Conservation (phyloP, 2,888 invertebrate species). For the Agapostemon virescens region DNA sequence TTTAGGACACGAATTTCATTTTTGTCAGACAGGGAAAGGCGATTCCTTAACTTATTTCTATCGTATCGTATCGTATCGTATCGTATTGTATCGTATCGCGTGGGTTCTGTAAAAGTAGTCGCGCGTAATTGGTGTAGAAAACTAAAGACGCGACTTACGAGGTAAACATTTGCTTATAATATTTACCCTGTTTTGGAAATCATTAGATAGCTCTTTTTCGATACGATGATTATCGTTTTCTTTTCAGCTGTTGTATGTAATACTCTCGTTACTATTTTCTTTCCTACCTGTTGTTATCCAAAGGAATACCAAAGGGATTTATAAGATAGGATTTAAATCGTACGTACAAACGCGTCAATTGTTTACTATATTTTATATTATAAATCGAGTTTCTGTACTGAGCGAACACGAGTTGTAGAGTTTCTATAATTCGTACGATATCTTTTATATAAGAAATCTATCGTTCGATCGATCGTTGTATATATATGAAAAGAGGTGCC, state of each 20-base stretch:
- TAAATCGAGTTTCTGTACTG: neutral
- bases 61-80: no score
- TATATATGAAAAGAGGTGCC: conserved; percentile 13
- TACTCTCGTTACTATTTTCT: conserved; percentile 5
- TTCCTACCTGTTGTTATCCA: conserved; percentile 38
- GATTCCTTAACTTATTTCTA: conserved; percentile 11
- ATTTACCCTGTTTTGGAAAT: neutral
- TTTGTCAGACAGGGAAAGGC: no score
- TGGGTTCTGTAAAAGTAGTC: neutral
- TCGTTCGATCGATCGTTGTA: neutral
- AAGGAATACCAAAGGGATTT: conserved; percentile 63
- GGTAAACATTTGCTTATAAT: neutral
- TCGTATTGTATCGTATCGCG: no score
- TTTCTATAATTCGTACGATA: conserved; percentile 25
- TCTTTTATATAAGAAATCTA: conserved; percentile 15
- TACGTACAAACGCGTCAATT: conserved; percentile 39
- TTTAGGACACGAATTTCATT: neutral
- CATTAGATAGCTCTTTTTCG: neutral
- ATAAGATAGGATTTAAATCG: conserved; percentile 37
- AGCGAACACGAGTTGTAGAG: neutral
- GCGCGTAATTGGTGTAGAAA: neutral
- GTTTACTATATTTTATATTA: conserved; percentile 35
- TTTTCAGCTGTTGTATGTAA: neutral
- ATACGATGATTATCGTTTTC: neutral
- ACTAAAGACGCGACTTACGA: neutral